Evolutionary conservation across 2,797 vertebrate species (phyloP).

Genomic region (Cephalopachus bancanus): DNA sequence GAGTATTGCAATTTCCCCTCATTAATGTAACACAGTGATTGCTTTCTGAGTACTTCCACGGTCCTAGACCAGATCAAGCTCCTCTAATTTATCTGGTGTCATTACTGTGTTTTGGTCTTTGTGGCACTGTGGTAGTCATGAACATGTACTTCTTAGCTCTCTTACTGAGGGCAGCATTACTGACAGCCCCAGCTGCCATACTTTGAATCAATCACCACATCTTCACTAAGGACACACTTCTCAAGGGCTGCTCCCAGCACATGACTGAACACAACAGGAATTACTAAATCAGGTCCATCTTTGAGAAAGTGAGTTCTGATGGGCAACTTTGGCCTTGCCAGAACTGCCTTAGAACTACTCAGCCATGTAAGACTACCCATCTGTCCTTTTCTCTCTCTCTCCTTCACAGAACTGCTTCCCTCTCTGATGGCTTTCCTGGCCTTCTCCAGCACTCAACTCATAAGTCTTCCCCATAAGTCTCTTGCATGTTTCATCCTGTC

Average conservation of each 20-base stretch:
- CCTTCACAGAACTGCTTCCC: background rate
- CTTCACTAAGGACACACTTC: background rate
- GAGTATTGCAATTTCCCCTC: background rate
- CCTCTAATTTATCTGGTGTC: background rate
- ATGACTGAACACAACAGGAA: too few relatives aligned
- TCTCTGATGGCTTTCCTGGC: fast-evolving
- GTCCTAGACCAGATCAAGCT: background rate
- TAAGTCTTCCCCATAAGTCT: background rate
- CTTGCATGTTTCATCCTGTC: background rate
- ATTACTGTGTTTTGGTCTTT: background rate
- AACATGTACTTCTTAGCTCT: background rate
- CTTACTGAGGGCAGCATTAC: background rate
- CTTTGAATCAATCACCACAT: background rate
- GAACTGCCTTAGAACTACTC: background rate
- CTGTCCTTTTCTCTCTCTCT: background rate
- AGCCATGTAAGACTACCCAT: background rate
- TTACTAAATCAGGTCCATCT: background rate
- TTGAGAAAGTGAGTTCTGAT: background rate
- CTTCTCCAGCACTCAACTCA: background rate
- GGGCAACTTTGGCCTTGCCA: background rate
- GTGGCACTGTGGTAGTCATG: too few relatives aligned
- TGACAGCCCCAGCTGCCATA: background rate
- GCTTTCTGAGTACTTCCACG: background rate
- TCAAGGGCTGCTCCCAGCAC: fast-evolving
- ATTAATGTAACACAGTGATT: background rate